phyloP scores from a whole-genome alignment of 2,888 invertebrate species.

The Terebella lapidaria region DNA sequence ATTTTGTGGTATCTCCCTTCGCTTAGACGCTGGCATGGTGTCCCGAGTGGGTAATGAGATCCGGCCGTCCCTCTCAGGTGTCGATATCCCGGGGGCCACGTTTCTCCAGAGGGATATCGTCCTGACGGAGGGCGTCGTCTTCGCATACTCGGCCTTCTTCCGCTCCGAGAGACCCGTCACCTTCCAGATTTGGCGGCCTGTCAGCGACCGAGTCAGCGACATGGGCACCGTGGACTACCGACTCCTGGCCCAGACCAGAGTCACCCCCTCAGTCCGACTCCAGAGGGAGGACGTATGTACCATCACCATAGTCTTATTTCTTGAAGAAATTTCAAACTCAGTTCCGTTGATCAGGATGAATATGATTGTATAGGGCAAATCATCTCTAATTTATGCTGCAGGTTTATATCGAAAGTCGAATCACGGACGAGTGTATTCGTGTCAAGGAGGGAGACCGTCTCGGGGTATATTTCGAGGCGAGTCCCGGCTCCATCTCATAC shows the following conservation, averaged over 20 bases:
- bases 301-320: no score
- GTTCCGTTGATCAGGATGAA: no score
- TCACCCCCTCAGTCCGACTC: not conserved
- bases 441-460: constrained; percentile 13
- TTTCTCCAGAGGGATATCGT: not conserved
- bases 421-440: not conserved
- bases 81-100: not conserved
- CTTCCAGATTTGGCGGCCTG: constrained; percentile 13
- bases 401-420: constrained; percentile 1
- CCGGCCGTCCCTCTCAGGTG: not conserved
- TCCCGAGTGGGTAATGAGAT: not conserved
- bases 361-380: no score
- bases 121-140: constrained; percentile 9
- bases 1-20: no score
- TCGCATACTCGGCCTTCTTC: constrained; percentile 13
- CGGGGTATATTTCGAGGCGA: constrained; percentile 11
- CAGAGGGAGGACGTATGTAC: not conserved
- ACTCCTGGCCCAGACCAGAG: not conserved
- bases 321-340: no score
- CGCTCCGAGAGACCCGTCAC: constrained; percentile 1
- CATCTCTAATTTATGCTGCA: no score
- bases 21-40: not conserved
- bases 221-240: not conserved
- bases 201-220: not conserved
- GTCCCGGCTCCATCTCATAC: constrained; percentile 11